Base-by-base conservation (phyloP, 1,140 invertebrate species). In the Scaptomyza montana region DNA sequence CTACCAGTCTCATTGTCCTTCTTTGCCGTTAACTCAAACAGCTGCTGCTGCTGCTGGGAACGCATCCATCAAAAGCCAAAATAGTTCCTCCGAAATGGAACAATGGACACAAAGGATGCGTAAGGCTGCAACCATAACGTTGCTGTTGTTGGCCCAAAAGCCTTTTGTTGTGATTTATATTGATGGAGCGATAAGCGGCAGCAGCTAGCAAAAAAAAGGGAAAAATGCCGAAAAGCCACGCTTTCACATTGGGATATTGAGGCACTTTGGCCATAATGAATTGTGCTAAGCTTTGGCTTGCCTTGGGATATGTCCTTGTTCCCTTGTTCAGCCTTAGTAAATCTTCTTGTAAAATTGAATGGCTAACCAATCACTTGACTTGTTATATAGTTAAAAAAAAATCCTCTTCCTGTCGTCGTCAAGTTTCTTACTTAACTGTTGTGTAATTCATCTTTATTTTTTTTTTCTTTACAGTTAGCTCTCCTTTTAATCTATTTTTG, bases 91-190 rank as follows among this genome's bases (percentile, higher is more conserved):
- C n/a, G 64, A 33, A 1, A 5, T 5, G 30, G 62, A 86, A 84
- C 71, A 79, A 85, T 64, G 53, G 61, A 28, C 50, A 53, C 47
- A 72, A 68, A 64, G 61, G 60, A 69, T 63, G 57, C 74, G 46
- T 62, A 10, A 9, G 46, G 47, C 28, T 57, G 25, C 13, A 28
- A 55, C 25, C 79, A 36, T 36, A 8, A 9, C 8, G 33, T 36
- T 36, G 7, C 7, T 36, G 33, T 36, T 36, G 33, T 36, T 36
- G 75, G 57, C 67, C 72, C 72, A 68, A 62, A 60, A 64, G 63
- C 45, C 74, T 69, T 78, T 81, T 82, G 78, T 87, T 87, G 71
- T 87, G 81, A 82, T 87, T 87, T 87, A 87, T 87, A 78, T 87
- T 84, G 80, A 85, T 85, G 77, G 54, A 74, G 46, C 60, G 81